A percentile compares a stretch with the other conserved stretches of the same genome.
Conservation (phyloP, 2,888 invertebrate genomes). For the Sicus ferrugineus region DNA sequence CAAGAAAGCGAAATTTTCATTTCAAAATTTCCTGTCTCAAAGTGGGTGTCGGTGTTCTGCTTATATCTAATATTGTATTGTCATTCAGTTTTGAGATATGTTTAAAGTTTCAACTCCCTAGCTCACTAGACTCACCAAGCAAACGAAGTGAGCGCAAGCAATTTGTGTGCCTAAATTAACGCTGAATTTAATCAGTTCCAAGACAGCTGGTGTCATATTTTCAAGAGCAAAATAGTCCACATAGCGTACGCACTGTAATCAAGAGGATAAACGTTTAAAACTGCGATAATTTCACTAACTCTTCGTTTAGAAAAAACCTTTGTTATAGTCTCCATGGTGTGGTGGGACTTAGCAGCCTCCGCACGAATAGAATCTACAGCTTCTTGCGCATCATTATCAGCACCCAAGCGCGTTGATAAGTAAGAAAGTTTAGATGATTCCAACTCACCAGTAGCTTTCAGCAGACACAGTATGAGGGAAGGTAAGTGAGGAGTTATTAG, state of each 20-base stretch:
- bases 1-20: too few relatives aligned
- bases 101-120: too few relatives aligned
- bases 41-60: too few relatives aligned
- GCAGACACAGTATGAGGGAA: slow-evolving; percentile 80
- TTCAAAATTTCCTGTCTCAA: too few relatives aligned
- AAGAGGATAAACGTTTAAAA: neutral
- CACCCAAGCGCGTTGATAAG: slow-evolving; percentile 76
- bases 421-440: slow-evolving; percentile 83
- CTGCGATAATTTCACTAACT: neutral
- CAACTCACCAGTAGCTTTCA: slow-evolving; percentile 86
- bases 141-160: slow-evolving; percentile 81
- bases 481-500: slow-evolving; percentile 83
- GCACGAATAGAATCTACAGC: slow-evolving; percentile 81
- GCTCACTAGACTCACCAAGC: slow-evolving; percentile 69
- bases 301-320: slow-evolving; percentile 69
- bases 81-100: too few relatives aligned
- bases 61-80: too few relatives aligned
- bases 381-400: slow-evolving; percentile 77
- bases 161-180: slow-evolving; percentile 86
- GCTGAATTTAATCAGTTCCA: slow-evolving; percentile 82
- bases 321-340: slow-evolving; percentile 86
- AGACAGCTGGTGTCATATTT: slow-evolving; percentile 79
- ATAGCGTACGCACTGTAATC: slow-evolving; percentile 71
- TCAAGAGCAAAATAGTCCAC: slow-evolving; percentile 80
- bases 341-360: slow-evolving; percentile 82